Percentiles rank a stretch among this genome's conserved stretches.
phyloP scores from a whole-genome alignment of 23 tunicate genomes.

The Clavelina lepadiformis region DNA sequence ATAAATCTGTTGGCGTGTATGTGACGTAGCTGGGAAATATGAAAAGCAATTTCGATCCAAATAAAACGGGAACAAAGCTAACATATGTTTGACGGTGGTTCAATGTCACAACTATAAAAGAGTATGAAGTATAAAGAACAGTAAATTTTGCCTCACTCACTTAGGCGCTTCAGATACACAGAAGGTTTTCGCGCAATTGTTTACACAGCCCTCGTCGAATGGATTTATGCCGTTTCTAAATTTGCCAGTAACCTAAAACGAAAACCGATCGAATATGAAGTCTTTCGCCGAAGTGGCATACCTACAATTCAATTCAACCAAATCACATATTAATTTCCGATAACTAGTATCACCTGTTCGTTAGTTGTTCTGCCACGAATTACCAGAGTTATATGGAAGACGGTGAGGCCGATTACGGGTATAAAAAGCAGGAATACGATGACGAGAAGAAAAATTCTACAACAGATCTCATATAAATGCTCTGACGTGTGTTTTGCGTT shows the following conservation, averaged over 20 bases:
- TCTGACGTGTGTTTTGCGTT: background rate
- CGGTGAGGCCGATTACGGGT: slow-evolving; percentile 71
- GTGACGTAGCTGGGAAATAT: no score
- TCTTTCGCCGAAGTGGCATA: no score
- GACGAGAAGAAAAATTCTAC: slow-evolving; percentile 53
- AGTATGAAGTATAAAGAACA: no score
- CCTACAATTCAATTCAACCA: no score
- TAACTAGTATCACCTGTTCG: slow-evolving; percentile 49
- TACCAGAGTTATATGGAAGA: slow-evolving; percentile 64
- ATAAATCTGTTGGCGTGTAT: no score
- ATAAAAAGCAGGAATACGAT: slow-evolving; percentile 57
- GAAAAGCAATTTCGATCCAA: no score
- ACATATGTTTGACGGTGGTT: no score
- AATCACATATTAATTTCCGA: no score
- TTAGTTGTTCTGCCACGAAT: slow-evolving; percentile 84
- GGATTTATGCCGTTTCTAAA: slow-evolving; percentile 81
- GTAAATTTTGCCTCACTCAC: no score
- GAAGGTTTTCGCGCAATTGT: slow-evolving; percentile 44
- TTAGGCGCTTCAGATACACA: slow-evolving; percentile 64
- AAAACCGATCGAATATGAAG: no score
- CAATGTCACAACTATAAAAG: no score
- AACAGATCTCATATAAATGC: slow-evolving; percentile 1
- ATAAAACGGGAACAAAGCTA: no score
- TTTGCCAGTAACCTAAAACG: slow-evolving; percentile 85
- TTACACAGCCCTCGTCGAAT: slow-evolving; percentile 66